phyloP scores from a whole-genome alignment of 2,797 vertebrate species.

The Arrhamphus sclerolepis region DNA sequence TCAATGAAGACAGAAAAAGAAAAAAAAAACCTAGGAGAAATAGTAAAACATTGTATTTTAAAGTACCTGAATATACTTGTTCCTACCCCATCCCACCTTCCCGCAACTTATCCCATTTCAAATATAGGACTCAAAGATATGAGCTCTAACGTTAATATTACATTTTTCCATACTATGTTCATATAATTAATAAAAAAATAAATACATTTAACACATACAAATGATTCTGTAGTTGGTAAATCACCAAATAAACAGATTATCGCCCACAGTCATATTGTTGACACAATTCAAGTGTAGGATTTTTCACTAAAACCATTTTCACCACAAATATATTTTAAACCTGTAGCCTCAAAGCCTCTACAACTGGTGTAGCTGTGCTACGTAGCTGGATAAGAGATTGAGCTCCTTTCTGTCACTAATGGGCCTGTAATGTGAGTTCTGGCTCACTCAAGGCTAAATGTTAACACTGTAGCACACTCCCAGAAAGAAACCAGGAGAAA shows the following conservation, averaged over 20 bases:
- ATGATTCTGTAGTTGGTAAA: slow-evolving; percentile 72
- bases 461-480: slow-evolving; percentile 60
- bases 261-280: slow-evolving; percentile 59
- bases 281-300: slow-evolving; percentile 68
- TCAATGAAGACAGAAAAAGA: slow-evolving; percentile 37
- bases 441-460: slow-evolving; percentile 46
- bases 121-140: slow-evolving; percentile 68
- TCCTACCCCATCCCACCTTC: slow-evolving; percentile 37
- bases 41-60: slow-evolving; percentile 59
- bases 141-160: slow-evolving; percentile 70
- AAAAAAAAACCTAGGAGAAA: slow-evolving; percentile 30
- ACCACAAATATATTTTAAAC: slow-evolving; percentile 53
- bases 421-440: slow-evolving; percentile 44
- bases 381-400: slow-evolving; percentile 31
- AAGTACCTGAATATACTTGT: slow-evolving; percentile 60
- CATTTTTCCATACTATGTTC: slow-evolving; percentile 72
- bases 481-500: slow-evolving; percentile 53
- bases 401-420: slow-evolving; percentile 43
- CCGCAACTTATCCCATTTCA: slow-evolving; percentile 48
- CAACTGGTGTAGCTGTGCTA: slow-evolving; percentile 55
- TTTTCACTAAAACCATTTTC: slow-evolving; percentile 68
- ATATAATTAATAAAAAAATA: slow-evolving; percentile 84
- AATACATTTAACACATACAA: slow-evolving; percentile 84
- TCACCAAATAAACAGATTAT: slow-evolving; percentile 61
- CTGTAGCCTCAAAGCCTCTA: slow-evolving; percentile 57